Evolutionary conservation across 1,140 invertebrate species (phyloP).

Genomic region (Lineus longissimus): DNA sequence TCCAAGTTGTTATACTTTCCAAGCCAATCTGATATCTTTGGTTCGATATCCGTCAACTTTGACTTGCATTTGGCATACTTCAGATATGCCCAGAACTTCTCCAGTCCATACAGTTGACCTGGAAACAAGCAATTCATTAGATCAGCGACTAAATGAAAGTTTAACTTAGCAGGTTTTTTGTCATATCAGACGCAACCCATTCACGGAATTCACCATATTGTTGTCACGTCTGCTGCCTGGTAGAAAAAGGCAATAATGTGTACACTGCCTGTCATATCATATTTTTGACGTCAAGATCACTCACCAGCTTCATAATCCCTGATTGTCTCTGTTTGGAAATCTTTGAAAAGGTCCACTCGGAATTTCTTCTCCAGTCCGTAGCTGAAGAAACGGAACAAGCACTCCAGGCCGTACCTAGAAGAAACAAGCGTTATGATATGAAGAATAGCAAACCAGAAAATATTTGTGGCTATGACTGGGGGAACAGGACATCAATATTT

Average conservation of each 20-base stretch:
- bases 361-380: conserved; percentile 97
- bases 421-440: conserved; percentile 7
- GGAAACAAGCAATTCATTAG: conserved; percentile 21
- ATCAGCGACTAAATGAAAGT: conserved; percentile 6
- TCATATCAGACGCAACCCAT: no score
- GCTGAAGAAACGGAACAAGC: conserved; percentile 97
- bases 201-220: no score
- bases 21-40: conserved; percentile 74
- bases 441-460: neutral
- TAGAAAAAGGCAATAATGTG: no score
- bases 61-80: conserved; percentile 60
- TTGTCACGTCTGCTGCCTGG: no score
- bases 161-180: no score
- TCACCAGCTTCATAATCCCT: conserved; percentile 82
- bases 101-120: conserved; percentile 95
- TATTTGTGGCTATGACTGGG: neutral
- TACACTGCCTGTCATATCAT: no score
- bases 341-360: conserved; percentile 83
- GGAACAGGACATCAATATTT: neutral
- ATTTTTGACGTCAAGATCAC: conserved; percentile 11
- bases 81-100: conserved; percentile 98
- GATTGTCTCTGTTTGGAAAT: conserved; percentile 93
- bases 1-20: conserved; percentile 89
- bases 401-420: conserved; percentile 76
- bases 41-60: conserved; percentile 68